Evolutionary conservation across 2,797 vertebrate species (phyloP).

Genomic region (Gymnocypris eckloni): DNA sequence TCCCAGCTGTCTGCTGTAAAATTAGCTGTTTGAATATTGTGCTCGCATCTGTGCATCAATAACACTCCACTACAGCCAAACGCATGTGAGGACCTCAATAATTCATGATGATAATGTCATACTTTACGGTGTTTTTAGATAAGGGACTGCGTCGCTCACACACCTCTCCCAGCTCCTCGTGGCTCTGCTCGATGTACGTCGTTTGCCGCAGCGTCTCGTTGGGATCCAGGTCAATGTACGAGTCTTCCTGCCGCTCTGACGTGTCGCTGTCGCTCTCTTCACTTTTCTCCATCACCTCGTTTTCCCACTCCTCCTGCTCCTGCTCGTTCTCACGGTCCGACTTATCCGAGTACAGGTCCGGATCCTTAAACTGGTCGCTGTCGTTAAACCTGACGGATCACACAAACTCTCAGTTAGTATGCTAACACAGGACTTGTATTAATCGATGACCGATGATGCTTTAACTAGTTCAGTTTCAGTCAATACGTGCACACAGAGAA

Average conservation of each 20-base stretch:
- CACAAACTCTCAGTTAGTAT: not conserved
- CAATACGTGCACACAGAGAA: not conserved
- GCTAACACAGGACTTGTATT: not conserved
- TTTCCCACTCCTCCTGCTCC: constrained; percentile 95
- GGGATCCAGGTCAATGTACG: constrained; percentile 88
- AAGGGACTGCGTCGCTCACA: not conserved
- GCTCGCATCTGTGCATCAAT: constrained; percentile 16
- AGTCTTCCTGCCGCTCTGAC: constrained; percentile 94
- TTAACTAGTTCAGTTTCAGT: not conserved
- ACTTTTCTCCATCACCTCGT: constrained; percentile 92
- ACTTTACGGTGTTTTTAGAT: not conserved
- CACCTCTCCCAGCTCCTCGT: constrained; percentile 97
- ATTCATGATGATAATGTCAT: not conserved
- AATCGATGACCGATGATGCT: not conserved
- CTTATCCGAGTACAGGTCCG: constrained; percentile 96
- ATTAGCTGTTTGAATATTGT: constrained; percentile 10
- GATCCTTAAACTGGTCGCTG: constrained; percentile 94
- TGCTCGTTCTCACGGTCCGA: constrained; percentile 95
- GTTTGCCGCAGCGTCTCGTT: constrained; percentile 88
- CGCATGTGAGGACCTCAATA: not conserved
- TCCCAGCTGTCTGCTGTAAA: constrained; percentile 17
- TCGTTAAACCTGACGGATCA: constrained; percentile 87
- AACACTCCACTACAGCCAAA: not conserved
- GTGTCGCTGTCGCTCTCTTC: constrained; percentile 98
- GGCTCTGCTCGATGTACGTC: constrained; percentile 88